These are phyloP conservation scores for Chrysochloris asiatica DNA, from an alignment of 2,113 vertebrate species.

Conservation along the genomic window DNA sequence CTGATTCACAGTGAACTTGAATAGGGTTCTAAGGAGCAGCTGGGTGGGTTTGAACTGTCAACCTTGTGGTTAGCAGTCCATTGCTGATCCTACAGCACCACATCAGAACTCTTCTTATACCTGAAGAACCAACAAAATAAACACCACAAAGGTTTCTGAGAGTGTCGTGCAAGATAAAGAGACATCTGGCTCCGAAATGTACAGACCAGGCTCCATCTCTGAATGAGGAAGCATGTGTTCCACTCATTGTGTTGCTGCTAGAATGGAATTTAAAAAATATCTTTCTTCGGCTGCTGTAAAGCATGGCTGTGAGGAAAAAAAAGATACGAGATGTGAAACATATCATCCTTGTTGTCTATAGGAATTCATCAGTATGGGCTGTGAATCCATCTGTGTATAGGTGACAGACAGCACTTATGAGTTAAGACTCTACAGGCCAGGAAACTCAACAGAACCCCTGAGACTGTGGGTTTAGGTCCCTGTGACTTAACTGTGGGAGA, in stretches of 20 bases:
- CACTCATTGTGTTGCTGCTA: neutral
- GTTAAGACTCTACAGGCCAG: too few species aligned
- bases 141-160: neutral
- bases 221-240: neutral
- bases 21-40: too few species aligned
- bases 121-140: neutral
- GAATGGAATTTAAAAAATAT: neutral
- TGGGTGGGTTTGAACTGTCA: too few species aligned
- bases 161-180: rapidly evolving
- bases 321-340: rapidly evolving
- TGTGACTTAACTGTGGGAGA: too few species aligned
- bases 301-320: neutral
- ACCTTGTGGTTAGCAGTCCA: too few species aligned
- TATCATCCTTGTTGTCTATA: neutral
- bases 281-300: neutral
- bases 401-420: rapidly evolving
- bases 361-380: neutral
- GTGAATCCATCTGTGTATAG: rapidly evolving
- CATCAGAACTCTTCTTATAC: too few species aligned
- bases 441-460: neutral
- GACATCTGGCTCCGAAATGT: rapidly evolving
- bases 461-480: neutral
- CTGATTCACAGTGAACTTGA: too few species aligned
- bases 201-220: neutral
- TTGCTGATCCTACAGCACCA: too few species aligned